Evolutionary conservation across 2,797 vertebrate species (phyloP), one percentile per base, ranked within the genome.

Genomic region (Halcyon leucocephala): DNA sequence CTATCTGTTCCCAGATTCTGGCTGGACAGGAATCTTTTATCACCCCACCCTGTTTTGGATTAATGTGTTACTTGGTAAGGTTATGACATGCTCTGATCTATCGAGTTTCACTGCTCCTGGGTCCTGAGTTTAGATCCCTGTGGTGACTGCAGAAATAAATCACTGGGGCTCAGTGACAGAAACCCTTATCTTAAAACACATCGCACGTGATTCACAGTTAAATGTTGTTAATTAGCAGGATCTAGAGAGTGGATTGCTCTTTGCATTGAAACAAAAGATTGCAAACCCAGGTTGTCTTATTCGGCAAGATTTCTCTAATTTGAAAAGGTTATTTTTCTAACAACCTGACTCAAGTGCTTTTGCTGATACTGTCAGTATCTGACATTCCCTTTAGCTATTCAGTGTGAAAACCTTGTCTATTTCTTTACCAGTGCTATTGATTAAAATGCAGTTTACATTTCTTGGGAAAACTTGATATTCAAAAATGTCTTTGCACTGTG

Each of bases 391-490:
- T 61, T 54, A 74, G 37, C 69, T 82, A 13, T 67, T 81, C 48
- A 44, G 31, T 37, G 54, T 51, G 71, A 93, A 92, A 93, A 55
- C 24, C 51, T 89, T 64, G 65, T 73, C 54, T 89, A 57, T 91
- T 90, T 71, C 86, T 94, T 90, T 91, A 85, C 80, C 44, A 77
- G 85, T 82, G 76, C 73, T 76, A 83, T 94, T 90, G 88, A 94
- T 95, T 93, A 95, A 95, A 97, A 94, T 84, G 71, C 66, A 94
- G 66, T 91, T 90, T 93, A 91, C 77, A 55, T 94, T 93, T 69
- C 85, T 86, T 70, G 85, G 85, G 89, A 96, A 72, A 96, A 95
- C 83, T 66, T 82, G 92, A 92, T 96, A 93, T 95, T 95, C 82
- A 88, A 88, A 96, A 96, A 81, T 83, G 87, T 82, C 64, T 92